Evolutionary conservation across 2,797 vertebrate species (phyloP).

Genomic region (Sciurus vulgaris): DNA sequence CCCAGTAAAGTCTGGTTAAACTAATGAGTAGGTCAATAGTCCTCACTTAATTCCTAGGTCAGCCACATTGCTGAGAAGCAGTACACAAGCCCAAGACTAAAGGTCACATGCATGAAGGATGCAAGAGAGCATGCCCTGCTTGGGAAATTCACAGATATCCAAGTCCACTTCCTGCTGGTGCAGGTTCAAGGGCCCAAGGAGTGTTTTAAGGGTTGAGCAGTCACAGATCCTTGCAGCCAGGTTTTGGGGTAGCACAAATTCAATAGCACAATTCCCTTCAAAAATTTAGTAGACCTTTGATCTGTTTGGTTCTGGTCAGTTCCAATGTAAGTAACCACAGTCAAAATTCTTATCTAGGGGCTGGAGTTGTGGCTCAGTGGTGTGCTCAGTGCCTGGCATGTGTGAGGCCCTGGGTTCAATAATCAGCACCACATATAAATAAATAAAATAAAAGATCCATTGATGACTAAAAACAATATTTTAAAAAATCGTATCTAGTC

Average conservation of each 20-base stretch:
- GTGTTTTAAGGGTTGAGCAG: not conserved
- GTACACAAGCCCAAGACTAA: not conserved
- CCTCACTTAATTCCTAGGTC: not conserved
- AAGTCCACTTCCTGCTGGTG: not conserved
- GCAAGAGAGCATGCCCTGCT: not conserved
- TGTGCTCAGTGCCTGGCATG: too few species aligned
- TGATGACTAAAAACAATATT: not conserved
- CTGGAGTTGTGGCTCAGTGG: too few species aligned
- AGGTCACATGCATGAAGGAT: not conserved
- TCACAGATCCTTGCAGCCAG: not conserved
- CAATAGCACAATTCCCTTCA: not conserved
- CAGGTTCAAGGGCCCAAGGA: not conserved
- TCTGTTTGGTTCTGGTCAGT: slow-evolving; percentile 4
- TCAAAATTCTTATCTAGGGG: not conserved
- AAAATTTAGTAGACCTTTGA: slow-evolving; percentile 7
- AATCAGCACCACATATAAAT: too few species aligned
- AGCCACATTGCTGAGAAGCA: not conserved
- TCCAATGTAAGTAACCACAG: not conserved
- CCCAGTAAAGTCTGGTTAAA: not conserved
- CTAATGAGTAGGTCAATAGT: not conserved
- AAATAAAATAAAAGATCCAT: too few species aligned
- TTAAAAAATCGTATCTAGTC: not conserved
- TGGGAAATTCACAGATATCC: not conserved
- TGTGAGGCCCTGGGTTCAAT: too few species aligned
- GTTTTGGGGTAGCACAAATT: not conserved